Evolutionary conservation across 2,888 invertebrate genomes (phyloP).

Genomic region (Cetonia aurata): DNA sequence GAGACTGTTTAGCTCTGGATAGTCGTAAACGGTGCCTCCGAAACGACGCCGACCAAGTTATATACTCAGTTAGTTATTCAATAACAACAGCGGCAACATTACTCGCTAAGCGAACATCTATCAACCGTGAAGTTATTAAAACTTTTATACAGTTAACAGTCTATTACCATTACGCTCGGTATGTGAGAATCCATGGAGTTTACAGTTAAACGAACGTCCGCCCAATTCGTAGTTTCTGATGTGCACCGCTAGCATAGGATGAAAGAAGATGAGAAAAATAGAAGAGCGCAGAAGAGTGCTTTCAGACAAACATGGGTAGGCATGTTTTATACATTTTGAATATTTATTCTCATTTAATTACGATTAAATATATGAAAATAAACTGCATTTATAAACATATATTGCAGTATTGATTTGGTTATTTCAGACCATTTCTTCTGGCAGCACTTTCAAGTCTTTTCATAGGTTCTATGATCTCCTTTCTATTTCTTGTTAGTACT

Average conservation of each 20-base stretch:
- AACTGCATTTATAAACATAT: too few species aligned
- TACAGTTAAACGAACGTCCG: constrained; percentile 29
- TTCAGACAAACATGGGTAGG: too few species aligned
- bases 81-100: neutral
- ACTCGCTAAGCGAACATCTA: constrained; percentile 26
- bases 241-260: neutral
- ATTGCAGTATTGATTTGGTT: too few species aligned
- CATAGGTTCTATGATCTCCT: too few species aligned
- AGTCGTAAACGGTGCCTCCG: neutral
- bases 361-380: too few species aligned
- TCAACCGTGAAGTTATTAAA: constrained; percentile 38
- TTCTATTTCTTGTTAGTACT: too few species aligned
- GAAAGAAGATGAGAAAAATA: neutral
- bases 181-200: constrained; percentile 35
- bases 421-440: too few species aligned
- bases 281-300: too few species aligned
- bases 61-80: neutral
- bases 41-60: neutral
- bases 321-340: too few species aligned
- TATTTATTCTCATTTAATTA: too few species aligned
- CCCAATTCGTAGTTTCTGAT: neutral
- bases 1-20: neutral
- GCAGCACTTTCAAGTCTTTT: too few species aligned
- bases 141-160: constrained; percentile 37
- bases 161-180: constrained; percentile 33